Conservation (phyloP, 2,888 invertebrate genomes). For the Hydraecia micacea region DNA sequence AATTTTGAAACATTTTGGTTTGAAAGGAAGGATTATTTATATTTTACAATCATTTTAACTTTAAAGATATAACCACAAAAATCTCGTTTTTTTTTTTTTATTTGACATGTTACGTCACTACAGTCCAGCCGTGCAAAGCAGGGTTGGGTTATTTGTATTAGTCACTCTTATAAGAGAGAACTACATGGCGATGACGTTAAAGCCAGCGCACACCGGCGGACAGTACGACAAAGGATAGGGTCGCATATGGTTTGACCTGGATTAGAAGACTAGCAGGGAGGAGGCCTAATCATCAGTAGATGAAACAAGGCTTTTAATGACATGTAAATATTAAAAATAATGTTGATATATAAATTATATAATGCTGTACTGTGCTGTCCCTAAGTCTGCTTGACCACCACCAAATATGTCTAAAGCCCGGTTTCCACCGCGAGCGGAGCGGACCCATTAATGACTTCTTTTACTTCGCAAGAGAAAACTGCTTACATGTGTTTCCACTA, state of each 20-base stretch:
- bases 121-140: not conserved
- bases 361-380: not conserved
- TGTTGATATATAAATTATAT: not conserved
- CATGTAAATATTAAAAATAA: not conserved
- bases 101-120: not conserved
- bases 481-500: too few species aligned
- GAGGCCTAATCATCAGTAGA: not conserved
- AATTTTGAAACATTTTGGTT: not conserved
- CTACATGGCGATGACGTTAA: not conserved
- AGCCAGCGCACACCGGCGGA: not conserved
- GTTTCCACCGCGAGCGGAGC: too few species aligned
- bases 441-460: too few species aligned
- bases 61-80: not conserved
- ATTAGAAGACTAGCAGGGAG: not conserved
- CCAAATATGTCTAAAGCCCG: not conserved
- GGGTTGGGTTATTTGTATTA: not conserved
- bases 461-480: too few species aligned
- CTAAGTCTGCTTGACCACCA: not conserved
- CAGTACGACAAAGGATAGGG: not conserved
- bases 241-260: not conserved
- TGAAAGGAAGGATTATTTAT: not conserved
- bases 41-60: not conserved
- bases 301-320: not conserved
- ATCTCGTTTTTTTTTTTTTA: not conserved
- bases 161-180: not conserved